Conservation (phyloP, 2,797 vertebrate genomes). For the Artibeus lituratus region DNA sequence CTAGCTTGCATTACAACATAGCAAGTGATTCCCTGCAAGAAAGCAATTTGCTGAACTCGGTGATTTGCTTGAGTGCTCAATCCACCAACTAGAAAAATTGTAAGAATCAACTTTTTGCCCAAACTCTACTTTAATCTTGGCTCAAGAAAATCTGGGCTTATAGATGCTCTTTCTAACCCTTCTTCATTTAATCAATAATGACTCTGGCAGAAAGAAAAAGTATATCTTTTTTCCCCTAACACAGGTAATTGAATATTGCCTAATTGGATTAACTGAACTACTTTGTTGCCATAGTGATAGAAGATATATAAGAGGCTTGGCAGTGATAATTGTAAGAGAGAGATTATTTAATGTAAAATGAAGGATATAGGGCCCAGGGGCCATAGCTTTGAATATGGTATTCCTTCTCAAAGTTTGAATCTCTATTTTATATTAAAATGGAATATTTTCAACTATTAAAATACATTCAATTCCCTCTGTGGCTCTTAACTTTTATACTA, state of each 20-base stretch:
- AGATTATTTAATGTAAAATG: constrained; percentile 51
- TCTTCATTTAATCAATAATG: constrained; percentile 64
- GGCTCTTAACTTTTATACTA: background rate
- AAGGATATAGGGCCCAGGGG: background rate
- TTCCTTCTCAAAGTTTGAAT: background rate
- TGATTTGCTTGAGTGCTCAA: constrained; percentile 41
- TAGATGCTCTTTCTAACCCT: constrained; percentile 51
- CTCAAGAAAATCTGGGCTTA: constrained; percentile 53
- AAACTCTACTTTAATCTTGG: constrained; percentile 64
- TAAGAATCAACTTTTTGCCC: constrained; percentile 53
- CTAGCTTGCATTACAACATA: background rate
- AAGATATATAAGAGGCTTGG: constrained; percentile 38
- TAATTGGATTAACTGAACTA: constrained; percentile 66
- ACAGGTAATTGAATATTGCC: constrained; percentile 62
- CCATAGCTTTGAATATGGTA: background rate
- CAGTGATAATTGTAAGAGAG: constrained; percentile 26
- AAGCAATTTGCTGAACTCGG: background rate
- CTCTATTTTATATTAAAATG: background rate
- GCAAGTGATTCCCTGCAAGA: background rate
- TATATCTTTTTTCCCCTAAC: constrained; percentile 11
- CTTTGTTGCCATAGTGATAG: constrained; percentile 46
- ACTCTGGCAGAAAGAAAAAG: constrained; percentile 53
- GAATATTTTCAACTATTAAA: constrained; percentile 3
- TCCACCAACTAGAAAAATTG: constrained; percentile 14
- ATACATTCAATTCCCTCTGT: background rate